Base-by-base conservation (phyloP, 2,113 vertebrate species). In the Gymnobelideus leadbeateri region DNA sequence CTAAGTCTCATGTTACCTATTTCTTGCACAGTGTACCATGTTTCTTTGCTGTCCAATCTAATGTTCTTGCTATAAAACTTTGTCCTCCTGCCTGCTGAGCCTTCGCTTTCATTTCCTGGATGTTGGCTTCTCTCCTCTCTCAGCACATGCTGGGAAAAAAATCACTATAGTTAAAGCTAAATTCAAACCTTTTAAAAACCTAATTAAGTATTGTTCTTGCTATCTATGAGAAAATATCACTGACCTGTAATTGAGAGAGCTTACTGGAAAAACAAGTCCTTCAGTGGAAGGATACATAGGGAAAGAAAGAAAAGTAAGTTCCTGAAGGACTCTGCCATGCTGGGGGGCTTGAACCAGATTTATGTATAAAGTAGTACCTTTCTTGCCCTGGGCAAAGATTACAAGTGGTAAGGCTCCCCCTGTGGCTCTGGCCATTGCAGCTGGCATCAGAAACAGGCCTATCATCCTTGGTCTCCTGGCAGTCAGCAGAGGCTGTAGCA, bases 131-230 rank as follows among this genome's bases (percentile, higher is more conserved):
- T 98, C 91, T 96, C 93, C 95, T 94, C 90, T 95, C 91, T 93
- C 95, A 97, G 92, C 90, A 93, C 96, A 97, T 97, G 94, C 96
- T 98, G 97, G 96, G 97, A 96, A 96, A 53, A 97, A 98, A 98
- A 97, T 97, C 96, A 97, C 96, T 94, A 90, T 97, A 93, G 96
- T 97, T 98, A 95, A 95, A 95, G 95, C 92, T 92, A 95, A 96
- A 98, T 94, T 95, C 77, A 95, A 95, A 93, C 96, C 96, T 97
- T 97, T 97, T 97, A 96, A 96, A 96, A 96, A 95, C 91, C 89
- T 96, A 97, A 97, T 97, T 97, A 97, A 94, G 91, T 93, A 95
- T 97, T 96, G 91, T 93, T 95, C 96, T 94, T 37, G 9, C 91
- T 96, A 93, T 96, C 93, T 96, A 10, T 97, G 92, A 97, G 96